Percentiles rank a stretch among this genome's conserved stretches.
Conservation (phyloP, 2,888 invertebrate species). For the Cheiracanthium punctorium region DNA sequence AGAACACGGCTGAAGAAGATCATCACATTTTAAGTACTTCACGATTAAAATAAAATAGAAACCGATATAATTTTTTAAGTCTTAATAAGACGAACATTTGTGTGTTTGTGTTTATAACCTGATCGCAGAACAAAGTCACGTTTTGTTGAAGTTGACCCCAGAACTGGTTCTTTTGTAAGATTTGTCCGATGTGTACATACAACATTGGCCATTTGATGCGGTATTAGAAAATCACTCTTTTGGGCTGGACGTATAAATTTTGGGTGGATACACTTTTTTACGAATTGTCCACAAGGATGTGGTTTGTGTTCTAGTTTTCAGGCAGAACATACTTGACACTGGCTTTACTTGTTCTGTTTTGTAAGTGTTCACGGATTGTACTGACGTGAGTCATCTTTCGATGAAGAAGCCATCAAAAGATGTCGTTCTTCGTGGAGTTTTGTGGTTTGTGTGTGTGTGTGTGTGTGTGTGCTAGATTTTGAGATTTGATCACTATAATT, state of each 20-base stretch:
- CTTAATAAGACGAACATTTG: neutral
- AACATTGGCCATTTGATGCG: neutral
- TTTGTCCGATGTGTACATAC: neutral
- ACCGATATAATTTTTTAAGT: neutral
- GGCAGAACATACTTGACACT: neutral
- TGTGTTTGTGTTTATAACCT: neutral
- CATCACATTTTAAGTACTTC: neutral
- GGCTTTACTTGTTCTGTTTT: neutral
- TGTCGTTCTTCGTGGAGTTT: no score
- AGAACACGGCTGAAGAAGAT: neutral
- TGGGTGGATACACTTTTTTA: neutral
- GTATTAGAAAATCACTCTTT: neutral
- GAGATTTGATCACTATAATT: no score
- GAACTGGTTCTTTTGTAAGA: constrained; percentile 34
- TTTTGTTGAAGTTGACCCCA: constrained; percentile 40
- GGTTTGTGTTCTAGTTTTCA: neutral
- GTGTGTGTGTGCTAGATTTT: no score
- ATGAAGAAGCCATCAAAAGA: no score
- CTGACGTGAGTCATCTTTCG: no score
- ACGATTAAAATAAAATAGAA: neutral
- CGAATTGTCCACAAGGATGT: no score
- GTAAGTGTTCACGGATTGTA: no score
- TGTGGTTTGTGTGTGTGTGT: no score
- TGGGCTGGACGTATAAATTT: neutral
- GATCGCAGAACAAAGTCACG: neutral